Evolutionary conservation across 2,888 invertebrate genomes (phyloP).

Genomic region (Papilio demoleus): DNA sequence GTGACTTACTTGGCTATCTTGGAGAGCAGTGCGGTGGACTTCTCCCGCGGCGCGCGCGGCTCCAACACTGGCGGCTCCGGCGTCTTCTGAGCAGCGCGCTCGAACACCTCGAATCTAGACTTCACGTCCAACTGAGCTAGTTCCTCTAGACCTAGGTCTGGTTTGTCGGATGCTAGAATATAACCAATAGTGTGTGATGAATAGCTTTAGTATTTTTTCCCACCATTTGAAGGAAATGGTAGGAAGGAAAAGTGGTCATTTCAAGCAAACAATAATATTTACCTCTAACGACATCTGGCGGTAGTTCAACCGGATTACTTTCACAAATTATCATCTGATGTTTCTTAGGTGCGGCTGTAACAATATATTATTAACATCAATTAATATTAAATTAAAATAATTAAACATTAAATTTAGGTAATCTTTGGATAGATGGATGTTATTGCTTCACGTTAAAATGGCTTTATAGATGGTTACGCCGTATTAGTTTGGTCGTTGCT

Average conservation of each 20-base stretch:
- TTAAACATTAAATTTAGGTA: too few relatives aligned
- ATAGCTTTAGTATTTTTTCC: background rate
- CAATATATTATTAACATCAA: slow-evolving; percentile 13
- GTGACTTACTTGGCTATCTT: slow-evolving; percentile 89
- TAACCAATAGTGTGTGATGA: too few relatives aligned
- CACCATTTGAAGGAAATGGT: too few relatives aligned
- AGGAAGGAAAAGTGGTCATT: too few relatives aligned
- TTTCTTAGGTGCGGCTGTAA: slow-evolving; percentile 87
- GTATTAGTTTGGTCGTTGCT: too few relatives aligned
- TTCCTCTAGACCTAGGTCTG: slow-evolving; percentile 92
- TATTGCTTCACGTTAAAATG: too few relatives aligned
- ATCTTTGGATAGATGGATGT: too few relatives aligned
- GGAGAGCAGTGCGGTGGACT: slow-evolving; percentile 89
- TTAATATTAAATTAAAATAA: background rate
- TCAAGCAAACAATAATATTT: too few relatives aligned
- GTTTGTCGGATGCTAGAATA: slow-evolving; percentile 90
- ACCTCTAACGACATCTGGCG: slow-evolving; percentile 97
- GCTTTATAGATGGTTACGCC: too few relatives aligned
- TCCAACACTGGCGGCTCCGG: slow-evolving; percentile 67
- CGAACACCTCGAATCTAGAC: slow-evolving; percentile 93
- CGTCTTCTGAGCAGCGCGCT: slow-evolving; percentile 82
- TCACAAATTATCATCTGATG: slow-evolving; percentile 96
- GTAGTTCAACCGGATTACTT: slow-evolving; percentile 94
- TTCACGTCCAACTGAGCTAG: slow-evolving; percentile 92
- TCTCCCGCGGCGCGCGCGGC: slow-evolving; percentile 63